Base-by-base conservation (phyloP, 2,888 invertebrate genomes). In the Argyra leucocephala region DNA sequence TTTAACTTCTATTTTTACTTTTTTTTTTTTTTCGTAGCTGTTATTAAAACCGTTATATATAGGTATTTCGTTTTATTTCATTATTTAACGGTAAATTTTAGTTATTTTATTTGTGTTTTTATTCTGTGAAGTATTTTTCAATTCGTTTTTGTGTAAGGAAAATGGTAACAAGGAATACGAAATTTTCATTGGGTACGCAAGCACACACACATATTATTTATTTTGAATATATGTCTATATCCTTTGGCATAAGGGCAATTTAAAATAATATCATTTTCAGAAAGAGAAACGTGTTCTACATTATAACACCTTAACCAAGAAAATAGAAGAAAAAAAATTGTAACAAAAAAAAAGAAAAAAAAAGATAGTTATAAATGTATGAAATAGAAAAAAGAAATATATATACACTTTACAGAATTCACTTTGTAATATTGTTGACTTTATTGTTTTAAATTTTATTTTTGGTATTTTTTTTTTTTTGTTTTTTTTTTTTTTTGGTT, bases 391-490 rank as follows among this genome's bases (percentile, higher is more conserved):
- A 26, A 26, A 26, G 26, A 4, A 26, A 26, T 9, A 9, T 4
- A 26, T 31, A 31, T 31, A 31, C 31, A 31, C 12, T 10, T 31
- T 7, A 12, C 26, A 31, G 12, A 31, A 31, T 10, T 48, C 18
- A 18, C 6, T 48, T 48, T 48, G 48, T 48, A 48, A 48, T 48
- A 48, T 18, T 48, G 48, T 48, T 48, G 48, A 48, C 48, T 48
- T 48, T 48, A 48, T 48, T 48, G 48, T 48, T 48, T 48, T 48
- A 48, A 48, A 48, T 48, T 48, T 48, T 48, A n/a, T n/a, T n/a
- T n/a, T n/a, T n/a, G n/a, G n/a, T 31, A 31, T 31, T 31, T 26
- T 31, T 31, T 10, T 31, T 31, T 31, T 12, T 31, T 31, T 10
- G 10, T 31, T 31, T 31, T 31, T 31, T 31, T 31, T 31, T 12